A percentile compares a stretch with the other conserved stretches of the same genome.
Evolutionary conservation across 2,113 vertebrate species (phyloP).

Genomic region (Mesocricetus auratus): DNA sequence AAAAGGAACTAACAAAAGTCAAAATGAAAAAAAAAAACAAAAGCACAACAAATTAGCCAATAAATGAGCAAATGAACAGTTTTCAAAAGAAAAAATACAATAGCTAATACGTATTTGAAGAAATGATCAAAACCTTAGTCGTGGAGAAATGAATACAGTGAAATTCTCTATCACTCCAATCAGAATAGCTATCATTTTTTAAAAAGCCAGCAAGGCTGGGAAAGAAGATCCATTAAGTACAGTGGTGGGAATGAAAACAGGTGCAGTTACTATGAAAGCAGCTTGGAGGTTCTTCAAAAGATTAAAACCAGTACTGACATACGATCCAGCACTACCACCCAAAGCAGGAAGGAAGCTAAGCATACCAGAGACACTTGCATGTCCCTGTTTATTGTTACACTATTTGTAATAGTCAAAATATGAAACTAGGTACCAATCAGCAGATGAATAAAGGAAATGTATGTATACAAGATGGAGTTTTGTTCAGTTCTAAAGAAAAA

Average conservation of each 20-base stretch:
- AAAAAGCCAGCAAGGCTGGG: background rate
- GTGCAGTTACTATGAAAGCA: background rate
- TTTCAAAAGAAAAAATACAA: background rate
- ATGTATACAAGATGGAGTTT: background rate
- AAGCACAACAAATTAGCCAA: background rate
- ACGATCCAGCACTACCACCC: too few relatives aligned
- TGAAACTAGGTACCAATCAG: too few relatives aligned
- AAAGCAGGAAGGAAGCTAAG: background rate
- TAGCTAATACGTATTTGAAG: background rate
- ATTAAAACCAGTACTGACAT: background rate
- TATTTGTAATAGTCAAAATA: background rate
- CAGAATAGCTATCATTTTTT: background rate
- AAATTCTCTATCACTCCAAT: background rate
- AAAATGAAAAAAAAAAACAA: background rate
- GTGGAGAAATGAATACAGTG: background rate
- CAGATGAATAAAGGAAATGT: background rate
- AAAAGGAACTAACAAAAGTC: background rate
- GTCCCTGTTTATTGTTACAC: background rate
- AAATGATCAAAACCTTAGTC: background rate
- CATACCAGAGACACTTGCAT: background rate
- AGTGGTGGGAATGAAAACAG: background rate
- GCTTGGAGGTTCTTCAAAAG: background rate
- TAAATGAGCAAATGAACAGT: background rate
- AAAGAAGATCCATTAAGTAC: background rate
- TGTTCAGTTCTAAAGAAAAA: background rate